Evolutionary conservation across 2,888 invertebrate species (phyloP).

Genomic region (Diploptera punctata): DNA sequence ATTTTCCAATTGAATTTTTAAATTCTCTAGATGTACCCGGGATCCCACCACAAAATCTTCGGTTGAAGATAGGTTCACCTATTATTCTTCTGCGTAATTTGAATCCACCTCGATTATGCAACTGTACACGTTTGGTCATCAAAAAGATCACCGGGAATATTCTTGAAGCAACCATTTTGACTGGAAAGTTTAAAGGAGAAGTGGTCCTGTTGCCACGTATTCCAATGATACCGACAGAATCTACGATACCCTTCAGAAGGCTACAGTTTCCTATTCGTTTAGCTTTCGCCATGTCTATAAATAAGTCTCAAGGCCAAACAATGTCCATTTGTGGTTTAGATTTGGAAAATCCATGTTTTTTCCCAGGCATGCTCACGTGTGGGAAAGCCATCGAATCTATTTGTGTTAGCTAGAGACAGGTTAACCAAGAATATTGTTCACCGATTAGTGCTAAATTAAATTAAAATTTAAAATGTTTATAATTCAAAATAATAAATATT

Average conservation of each 20-base stretch:
- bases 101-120: constrained; percentile 32
- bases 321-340: constrained; percentile 41
- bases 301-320: constrained; percentile 45
- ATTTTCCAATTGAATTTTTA: constrained; percentile 41
- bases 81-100: constrained; percentile 38
- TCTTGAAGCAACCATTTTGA: constrained; percentile 46
- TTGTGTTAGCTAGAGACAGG: background rate
- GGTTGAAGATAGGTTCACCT: constrained; percentile 34
- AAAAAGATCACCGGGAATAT: constrained; percentile 46
- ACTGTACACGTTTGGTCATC: constrained; percentile 40
- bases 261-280: constrained; percentile 44
- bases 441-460: background rate
- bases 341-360: constrained; percentile 43
- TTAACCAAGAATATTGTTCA: constrained; percentile 27
- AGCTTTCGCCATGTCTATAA: constrained; percentile 44
- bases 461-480: background rate
- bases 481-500: too few species aligned
- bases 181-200: too few species aligned
- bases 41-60: constrained; percentile 44
- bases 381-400: constrained; percentile 18
- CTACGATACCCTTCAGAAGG: constrained; percentile 43
- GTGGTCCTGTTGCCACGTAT: constrained; percentile 46
- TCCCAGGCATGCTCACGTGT: constrained; percentile 39
- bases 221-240: constrained; percentile 43
- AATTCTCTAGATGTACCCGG: constrained; percentile 46